Evolutionary conservation across 2,113 vertebrate species (phyloP).

Genomic region (Melanotaenia duboulayi): DNA sequence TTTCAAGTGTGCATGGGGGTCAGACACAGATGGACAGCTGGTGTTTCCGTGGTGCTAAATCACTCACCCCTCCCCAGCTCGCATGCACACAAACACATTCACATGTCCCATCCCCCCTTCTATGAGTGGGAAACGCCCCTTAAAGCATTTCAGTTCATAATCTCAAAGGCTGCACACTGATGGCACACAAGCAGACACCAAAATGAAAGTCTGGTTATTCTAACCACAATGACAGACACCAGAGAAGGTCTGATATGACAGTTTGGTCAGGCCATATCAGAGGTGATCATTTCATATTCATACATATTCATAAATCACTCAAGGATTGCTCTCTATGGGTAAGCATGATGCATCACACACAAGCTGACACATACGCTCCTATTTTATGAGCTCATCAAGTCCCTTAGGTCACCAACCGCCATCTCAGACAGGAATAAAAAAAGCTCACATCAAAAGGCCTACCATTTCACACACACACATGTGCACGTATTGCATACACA

Average conservation of each 20-base stretch:
- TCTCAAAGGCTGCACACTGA: conserved; percentile 56
- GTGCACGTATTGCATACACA: conserved; percentile 30
- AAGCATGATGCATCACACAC: conserved; percentile 78
- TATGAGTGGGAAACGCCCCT: conserved; percentile 75
- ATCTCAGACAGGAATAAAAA: conserved; percentile 78
- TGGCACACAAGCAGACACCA: conserved; percentile 59
- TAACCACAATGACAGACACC: conserved; percentile 38
- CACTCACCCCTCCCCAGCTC: conserved; percentile 90
- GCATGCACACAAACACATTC: conserved; percentile 52
- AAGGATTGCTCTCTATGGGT: conserved; percentile 41
- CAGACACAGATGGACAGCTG: conserved; percentile 96
- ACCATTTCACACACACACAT: conserved; percentile 68
- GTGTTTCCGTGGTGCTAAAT: conserved; percentile 99
- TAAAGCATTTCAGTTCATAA: conserved; percentile 72
- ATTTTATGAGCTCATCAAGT: conserved; percentile 84
- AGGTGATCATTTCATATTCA: conserved; percentile 65
- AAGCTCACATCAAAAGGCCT: conserved; percentile 75
- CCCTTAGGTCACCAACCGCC: conserved; percentile 81
- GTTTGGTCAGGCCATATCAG: conserved; percentile 49
- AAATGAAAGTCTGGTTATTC: conserved; percentile 50
- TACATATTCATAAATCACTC: conserved; percentile 68
- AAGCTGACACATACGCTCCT: conserved; percentile 46
- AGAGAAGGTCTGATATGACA: conserved; percentile 44
- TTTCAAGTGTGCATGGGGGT: conserved; percentile 77
- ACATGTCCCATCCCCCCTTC: conserved; percentile 71